phyloP scores from a whole-genome alignment of 2,888 invertebrate species.

The Euplagia quadripunctaria region DNA sequence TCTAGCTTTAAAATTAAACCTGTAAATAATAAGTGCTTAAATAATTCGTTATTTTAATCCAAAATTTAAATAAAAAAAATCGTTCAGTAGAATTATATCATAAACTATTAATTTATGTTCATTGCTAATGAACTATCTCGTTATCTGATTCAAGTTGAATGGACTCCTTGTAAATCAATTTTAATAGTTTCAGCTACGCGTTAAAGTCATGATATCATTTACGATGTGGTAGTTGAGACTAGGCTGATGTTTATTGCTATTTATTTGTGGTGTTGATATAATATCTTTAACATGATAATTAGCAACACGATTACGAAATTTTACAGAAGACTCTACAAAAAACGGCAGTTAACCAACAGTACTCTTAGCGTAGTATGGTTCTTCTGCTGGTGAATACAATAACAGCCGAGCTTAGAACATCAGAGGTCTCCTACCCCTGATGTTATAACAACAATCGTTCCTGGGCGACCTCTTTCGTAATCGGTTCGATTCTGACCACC shows the following conservation, averaged over 20 bases:
- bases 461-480: too few relatives aligned
- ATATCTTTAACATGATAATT: not conserved
- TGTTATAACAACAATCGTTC: too few relatives aligned
- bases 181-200: constrained; percentile 14
- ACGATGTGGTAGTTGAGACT: not conserved
- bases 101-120: not conserved
- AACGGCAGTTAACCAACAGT: too few relatives aligned
- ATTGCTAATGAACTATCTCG: constrained; percentile 7
- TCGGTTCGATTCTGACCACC: too few relatives aligned
- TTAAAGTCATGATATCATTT: constrained; percentile 7
- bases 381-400: too few relatives aligned
- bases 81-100: not conserved
- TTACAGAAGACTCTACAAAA: too few relatives aligned
- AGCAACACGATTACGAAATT: not conserved
- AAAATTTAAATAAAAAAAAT: not conserved
- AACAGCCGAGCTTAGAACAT: too few relatives aligned
- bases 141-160: constrained; percentile 4
- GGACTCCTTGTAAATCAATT: constrained; percentile 35
- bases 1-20: not conserved
- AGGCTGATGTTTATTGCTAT: not conserved
- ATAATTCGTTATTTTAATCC: not conserved
- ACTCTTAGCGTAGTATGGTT: too few relatives aligned
- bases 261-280: not conserved
- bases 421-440: too few relatives aligned
- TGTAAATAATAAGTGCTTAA: not conserved